phyloP scores from a whole-genome alignment of 2,113 vertebrate species.

The Ictidomys tridecemlineatus region DNA sequence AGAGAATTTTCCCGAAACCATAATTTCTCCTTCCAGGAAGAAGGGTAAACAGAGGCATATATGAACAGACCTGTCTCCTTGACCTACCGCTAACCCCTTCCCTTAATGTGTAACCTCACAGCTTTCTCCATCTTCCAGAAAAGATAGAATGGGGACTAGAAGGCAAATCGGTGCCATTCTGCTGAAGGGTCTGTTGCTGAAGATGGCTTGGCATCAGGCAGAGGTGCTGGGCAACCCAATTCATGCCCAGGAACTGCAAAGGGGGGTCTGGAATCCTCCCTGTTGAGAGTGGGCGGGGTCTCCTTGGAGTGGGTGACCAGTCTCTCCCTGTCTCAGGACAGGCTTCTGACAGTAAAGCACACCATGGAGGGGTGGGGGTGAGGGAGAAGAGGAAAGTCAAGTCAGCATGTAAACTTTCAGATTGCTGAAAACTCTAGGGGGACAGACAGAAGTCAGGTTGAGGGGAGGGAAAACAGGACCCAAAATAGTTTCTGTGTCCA shows the following conservation, averaged over 20 bases:
- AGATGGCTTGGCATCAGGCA: not conserved
- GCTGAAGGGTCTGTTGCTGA: not conserved
- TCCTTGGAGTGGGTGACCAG: not conserved
- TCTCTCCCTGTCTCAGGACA: rapidly evolving
- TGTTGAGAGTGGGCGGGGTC: not conserved
- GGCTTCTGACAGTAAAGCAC: not conserved
- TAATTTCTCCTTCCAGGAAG: not conserved
- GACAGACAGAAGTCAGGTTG: not conserved
- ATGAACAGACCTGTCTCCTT: not conserved
- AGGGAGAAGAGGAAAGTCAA: not conserved
- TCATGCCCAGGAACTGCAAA: too few relatives aligned
- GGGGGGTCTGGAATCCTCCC: not conserved
- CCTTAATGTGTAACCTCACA: not conserved
- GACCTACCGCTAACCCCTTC: not conserved
- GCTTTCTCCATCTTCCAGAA: constrained; percentile 6
- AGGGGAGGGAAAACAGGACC: not conserved
- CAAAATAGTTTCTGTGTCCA: constrained; percentile 60
- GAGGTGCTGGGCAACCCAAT: not conserved
- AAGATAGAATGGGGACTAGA: not conserved
- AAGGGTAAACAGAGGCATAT: not conserved
- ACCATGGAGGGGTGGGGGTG: rapidly evolving
- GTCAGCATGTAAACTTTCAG: not conserved
- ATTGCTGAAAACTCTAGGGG: not conserved
- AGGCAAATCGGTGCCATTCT: not conserved
- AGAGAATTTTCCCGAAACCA: not conserved